Conservation (phyloP, 2,797 vertebrate species). For the Brotula barbata region DNA sequence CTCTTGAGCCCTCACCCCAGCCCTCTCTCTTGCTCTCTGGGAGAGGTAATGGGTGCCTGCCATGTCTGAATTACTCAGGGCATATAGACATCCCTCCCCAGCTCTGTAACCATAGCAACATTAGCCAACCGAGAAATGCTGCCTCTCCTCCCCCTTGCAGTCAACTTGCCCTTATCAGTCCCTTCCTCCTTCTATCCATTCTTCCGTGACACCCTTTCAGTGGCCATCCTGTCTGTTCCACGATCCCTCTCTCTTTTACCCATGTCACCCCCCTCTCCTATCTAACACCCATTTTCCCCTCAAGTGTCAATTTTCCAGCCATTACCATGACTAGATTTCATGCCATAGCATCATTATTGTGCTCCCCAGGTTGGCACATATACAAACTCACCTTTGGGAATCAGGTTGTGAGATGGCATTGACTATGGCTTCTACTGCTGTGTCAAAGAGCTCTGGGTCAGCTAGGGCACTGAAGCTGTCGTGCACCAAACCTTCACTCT, state of each 20-base stretch:
- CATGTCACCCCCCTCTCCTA: not conserved
- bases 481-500: conserved; percentile 93
- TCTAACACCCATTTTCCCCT: not conserved
- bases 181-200: conserved; percentile 23
- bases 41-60: conserved; percentile 70
- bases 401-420: conserved; percentile 98
- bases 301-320: conserved; percentile 14
- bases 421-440: conserved; percentile 95
- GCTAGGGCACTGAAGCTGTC: conserved; percentile 91
- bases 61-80: conserved; percentile 79
- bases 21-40: conserved; percentile 32
- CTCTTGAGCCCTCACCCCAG: conserved; percentile 25
- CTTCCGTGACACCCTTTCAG: conserved; percentile 44
- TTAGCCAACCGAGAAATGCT: conserved; percentile 77
- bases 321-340: conserved; percentile 7
- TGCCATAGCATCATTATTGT: not conserved
- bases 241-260: conserved; percentile 14
- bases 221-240: conserved; percentile 49
- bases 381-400: conserved; percentile 88
- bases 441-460: conserved; percentile 97
- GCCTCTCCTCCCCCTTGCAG: conserved; percentile 67
- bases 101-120: conserved; percentile 82
- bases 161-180: conserved; percentile 63
- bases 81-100: conserved; percentile 79
- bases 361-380: conserved; percentile 6